Percentiles rank a stretch among this genome's conserved stretches.
Conservation (phyloP, 1,140 invertebrate genomes). For the Drosophila lowei region DNA sequence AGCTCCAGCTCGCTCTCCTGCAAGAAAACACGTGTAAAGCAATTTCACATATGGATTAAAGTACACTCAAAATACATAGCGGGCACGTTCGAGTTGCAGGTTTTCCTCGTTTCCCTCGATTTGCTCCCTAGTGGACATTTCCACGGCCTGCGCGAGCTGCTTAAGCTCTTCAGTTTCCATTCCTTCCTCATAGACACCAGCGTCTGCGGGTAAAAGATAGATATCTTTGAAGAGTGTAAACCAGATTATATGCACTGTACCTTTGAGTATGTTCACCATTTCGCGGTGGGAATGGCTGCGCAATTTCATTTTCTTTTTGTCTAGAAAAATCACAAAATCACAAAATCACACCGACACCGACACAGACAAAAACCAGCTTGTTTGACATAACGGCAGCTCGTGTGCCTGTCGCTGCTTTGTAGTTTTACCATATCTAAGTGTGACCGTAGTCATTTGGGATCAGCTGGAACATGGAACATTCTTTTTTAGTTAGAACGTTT, state of each 20-base stretch:
- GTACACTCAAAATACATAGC: conserved; percentile 18
- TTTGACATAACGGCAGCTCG: conserved; percentile 11
- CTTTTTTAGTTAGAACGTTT: too few relatives aligned
- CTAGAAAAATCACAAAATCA: too few relatives aligned
- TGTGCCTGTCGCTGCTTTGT: background rate
- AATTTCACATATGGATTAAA: background rate
- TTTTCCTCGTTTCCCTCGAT: background rate
- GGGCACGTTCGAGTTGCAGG: conserved; percentile 18
- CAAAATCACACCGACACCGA: too few relatives aligned
- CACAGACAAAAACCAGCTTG: too few relatives aligned
- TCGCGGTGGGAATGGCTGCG: conserved; percentile 2
- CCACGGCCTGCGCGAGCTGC: conserved; percentile 38
- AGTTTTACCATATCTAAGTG: too few relatives aligned
- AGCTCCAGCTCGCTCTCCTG: conserved; percentile 43
- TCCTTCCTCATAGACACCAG: conserved; percentile 57
- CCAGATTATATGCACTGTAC: background rate
- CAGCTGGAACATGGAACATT: too few relatives aligned
- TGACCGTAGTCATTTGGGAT: too few relatives aligned
- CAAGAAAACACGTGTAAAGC: background rate
- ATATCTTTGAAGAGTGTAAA: background rate
- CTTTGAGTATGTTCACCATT: conserved; percentile 22
- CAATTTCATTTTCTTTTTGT: conserved; percentile 39
- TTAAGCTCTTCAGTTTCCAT: conserved; percentile 65
- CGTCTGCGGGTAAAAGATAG: conserved; percentile 3
- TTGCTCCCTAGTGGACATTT: conserved; percentile 27